Evolutionary conservation across 2,888 invertebrate genomes (phyloP).

Genomic region (Andrena camellia): DNA sequence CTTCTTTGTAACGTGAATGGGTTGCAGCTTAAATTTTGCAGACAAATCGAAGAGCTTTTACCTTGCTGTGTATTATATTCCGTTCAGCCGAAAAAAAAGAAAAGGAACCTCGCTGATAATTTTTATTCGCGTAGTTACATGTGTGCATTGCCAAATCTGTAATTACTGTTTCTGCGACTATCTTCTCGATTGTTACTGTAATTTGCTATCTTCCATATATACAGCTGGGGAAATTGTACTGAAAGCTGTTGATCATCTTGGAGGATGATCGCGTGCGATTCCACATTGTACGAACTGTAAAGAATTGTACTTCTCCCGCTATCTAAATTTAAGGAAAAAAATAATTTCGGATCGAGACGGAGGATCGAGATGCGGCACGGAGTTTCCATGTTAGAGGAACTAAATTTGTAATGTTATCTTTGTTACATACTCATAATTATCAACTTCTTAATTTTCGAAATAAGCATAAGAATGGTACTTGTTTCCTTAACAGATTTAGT

Average conservation of each 20-base stretch:
- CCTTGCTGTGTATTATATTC: slow-evolving; percentile 12
- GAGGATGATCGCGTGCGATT: slow-evolving; percentile 1
- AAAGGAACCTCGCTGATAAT: slow-evolving; percentile 1
- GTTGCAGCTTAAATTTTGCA: slow-evolving; percentile 54
- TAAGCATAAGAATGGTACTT: slow-evolving; percentile 1
- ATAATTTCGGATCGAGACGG: slow-evolving; percentile 7
- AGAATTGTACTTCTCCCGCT: slow-evolving; percentile 10
- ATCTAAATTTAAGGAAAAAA: neutral
- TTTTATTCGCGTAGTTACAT: slow-evolving; percentile 50
- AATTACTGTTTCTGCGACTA: slow-evolving; percentile 26
- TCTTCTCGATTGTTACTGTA: slow-evolving; percentile 30
- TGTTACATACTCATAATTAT: neutral
- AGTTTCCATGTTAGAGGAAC: slow-evolving; percentile 23
- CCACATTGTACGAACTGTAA: slow-evolving; percentile 8
- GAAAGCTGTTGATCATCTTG: slow-evolving; percentile 10
- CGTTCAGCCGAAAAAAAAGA: neutral
- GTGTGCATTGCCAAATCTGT: slow-evolving; percentile 53
- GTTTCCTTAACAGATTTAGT: slow-evolving; percentile 27
- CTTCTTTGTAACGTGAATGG: slow-evolving; percentile 61
- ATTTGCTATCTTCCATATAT: slow-evolving; percentile 21
- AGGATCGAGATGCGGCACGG: slow-evolving; percentile 12
- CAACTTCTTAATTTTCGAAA: neutral
- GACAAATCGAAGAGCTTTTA: slow-evolving; percentile 33
- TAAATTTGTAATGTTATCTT: slow-evolving; percentile 31
- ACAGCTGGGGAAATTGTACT: slow-evolving; percentile 12